These are phyloP conservation scores for Rhinatrema bivittatum DNA, from an alignment of 2,797 vertebrate species.

Conservation along the genomic window DNA sequence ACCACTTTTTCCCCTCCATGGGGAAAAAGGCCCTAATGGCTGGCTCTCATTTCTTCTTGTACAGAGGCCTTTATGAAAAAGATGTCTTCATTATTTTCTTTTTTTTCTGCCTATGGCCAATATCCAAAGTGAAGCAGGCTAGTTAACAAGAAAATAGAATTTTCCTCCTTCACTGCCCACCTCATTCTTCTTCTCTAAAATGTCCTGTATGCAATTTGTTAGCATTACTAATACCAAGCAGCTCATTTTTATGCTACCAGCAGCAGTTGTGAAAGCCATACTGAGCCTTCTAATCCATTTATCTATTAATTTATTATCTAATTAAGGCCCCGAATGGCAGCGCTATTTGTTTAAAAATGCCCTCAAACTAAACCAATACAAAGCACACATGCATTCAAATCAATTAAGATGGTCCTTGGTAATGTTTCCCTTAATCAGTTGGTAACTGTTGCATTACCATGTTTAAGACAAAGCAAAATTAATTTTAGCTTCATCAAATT, in stretches of 20 bases:
- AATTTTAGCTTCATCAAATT: conserved; percentile 30
- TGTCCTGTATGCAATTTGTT: conserved; percentile 27
- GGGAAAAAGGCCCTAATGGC: no score
- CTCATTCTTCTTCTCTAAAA: conserved; percentile 25
- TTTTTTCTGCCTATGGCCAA: no score
- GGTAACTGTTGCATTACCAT: conserved; percentile 19
- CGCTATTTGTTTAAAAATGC: conserved; percentile 57
- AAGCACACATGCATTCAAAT: conserved; percentile 47
- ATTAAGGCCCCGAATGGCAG: conserved; percentile 52
- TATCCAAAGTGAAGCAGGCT: no score
- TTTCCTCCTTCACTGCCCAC: conserved; percentile 2
- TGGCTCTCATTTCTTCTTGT: no score
- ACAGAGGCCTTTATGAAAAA: no score
- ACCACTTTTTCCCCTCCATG: no score
- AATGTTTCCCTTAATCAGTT: conserved; percentile 45
- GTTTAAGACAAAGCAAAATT: conserved; percentile 15
- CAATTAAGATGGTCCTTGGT: conserved; percentile 43
- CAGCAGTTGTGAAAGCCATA: conserved; percentile 24
- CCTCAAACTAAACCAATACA: conserved; percentile 52
- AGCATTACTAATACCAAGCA: conserved; percentile 19
- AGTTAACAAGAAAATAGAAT: no score
- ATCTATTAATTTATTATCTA: conserved; percentile 69
- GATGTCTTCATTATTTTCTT: no score
- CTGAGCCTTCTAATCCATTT: conserved; percentile 54
- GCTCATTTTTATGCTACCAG: conserved; percentile 25